Percentiles rank a stretch among this genome's conserved stretches.
Conservation (phyloP, 1,140 invertebrate species). For the Coptotermes formosanus region DNA sequence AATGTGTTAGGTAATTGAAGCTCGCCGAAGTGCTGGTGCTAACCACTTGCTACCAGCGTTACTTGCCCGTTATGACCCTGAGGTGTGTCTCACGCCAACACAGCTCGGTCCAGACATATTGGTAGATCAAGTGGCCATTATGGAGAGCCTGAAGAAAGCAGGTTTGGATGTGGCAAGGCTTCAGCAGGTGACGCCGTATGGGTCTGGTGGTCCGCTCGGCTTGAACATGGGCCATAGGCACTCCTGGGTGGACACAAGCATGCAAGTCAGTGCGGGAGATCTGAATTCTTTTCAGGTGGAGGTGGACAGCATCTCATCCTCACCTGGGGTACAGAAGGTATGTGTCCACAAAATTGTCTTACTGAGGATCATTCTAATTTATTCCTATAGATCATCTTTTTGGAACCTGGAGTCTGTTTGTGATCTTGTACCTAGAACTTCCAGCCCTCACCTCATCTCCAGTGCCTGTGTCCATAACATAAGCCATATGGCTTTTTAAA, state of each 20-base stretch:
- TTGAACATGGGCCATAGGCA: conserved; percentile 53
- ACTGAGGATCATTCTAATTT: too few relatives aligned
- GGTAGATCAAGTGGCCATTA: conserved; percentile 69
- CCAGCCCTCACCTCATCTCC: too few relatives aligned
- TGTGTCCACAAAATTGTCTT: conserved; percentile 31
- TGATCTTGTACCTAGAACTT: too few relatives aligned
- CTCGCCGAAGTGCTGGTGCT: conserved; percentile 59
- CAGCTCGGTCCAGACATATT: conserved; percentile 60
- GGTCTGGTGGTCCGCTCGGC: conserved; percentile 36
- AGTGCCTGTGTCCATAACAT: too few relatives aligned
- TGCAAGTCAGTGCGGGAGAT: conserved; percentile 45
- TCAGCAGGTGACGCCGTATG: conserved; percentile 48
- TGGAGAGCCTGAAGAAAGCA: conserved; percentile 65
- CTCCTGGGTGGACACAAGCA: conserved; percentile 71
- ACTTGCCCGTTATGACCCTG: conserved; percentile 54
- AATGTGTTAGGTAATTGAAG: conserved; percentile 57
- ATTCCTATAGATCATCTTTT: too few relatives aligned
- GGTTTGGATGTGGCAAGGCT: conserved; percentile 53
- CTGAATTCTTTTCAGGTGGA: conserved; percentile 60
- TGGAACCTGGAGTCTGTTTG: too few relatives aligned
- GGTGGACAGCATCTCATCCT: conserved; percentile 83
- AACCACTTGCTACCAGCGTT: conserved; percentile 68
- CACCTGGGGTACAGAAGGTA: conserved; percentile 77
- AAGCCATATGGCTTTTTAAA: too few relatives aligned
- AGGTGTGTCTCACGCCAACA: conserved; percentile 45